Conservation (phyloP, 1,140 invertebrate species). For the Stenopsyche tienmushanensis region DNA sequence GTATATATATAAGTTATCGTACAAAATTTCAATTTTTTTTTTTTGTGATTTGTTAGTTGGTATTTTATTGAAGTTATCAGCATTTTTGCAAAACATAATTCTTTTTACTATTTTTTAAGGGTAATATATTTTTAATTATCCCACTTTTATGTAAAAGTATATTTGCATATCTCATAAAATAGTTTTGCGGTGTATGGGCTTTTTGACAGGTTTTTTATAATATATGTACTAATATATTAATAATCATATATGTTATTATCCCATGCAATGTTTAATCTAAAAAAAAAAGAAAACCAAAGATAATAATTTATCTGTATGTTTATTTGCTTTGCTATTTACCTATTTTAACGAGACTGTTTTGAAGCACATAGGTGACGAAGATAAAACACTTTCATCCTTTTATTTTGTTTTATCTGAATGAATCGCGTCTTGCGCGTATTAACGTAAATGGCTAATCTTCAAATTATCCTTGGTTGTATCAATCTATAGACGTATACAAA, state of each 20-base stretch:
- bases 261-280: background rate
- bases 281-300: background rate
- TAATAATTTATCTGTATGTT: background rate
- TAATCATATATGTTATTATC: background rate
- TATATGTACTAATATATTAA: background rate
- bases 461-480: too few species aligned
- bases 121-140: background rate
- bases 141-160: too few species aligned
- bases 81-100: background rate
- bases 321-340: too few species aligned
- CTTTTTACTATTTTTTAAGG: background rate
- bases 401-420: too few species aligned
- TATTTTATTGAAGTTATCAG: background rate
- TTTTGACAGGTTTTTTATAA: background rate
- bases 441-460: too few species aligned
- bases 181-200: background rate
- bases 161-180: too few species aligned
- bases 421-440: too few species aligned
- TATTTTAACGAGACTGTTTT: too few species aligned
- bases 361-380: too few species aligned
- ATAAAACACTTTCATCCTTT: too few species aligned
- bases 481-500: too few species aligned
- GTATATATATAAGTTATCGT: background rate
- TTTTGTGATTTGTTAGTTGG: background rate
- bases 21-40: background rate